These are phyloP conservation scores for Lagorchestes hirsutus DNA, from an alignment of 2,797 vertebrate species.

Conservation along the genomic window DNA sequence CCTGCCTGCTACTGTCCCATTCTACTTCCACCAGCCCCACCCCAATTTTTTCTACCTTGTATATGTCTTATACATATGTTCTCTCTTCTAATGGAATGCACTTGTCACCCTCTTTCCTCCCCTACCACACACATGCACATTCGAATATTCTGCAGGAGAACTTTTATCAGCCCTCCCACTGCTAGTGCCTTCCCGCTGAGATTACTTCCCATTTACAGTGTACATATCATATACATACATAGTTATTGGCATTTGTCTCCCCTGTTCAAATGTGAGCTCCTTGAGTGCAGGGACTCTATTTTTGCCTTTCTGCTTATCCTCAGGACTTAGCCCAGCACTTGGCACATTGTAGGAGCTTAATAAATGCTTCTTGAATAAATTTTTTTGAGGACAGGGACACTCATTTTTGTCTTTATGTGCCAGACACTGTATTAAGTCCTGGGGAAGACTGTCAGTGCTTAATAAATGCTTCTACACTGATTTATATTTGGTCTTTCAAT, in stretches of 20 bases:
- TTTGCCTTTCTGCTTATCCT: not conserved
- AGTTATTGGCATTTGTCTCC: not conserved
- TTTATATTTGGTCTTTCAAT: no score
- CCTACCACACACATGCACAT: not conserved
- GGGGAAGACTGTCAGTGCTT: not conserved
- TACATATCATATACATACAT: not conserved
- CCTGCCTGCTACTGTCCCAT: not conserved
- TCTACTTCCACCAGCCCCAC: not conserved
- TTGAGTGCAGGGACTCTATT: not conserved
- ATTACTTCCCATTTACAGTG: not conserved
- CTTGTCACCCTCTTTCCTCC: not conserved
- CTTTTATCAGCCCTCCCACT: no score
- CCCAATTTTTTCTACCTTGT: not conserved
- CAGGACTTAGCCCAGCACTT: not conserved
- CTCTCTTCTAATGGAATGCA: not conserved
- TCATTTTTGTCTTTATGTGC: not conserved
- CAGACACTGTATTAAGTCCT: not conserved
- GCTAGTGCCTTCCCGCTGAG: not conserved
- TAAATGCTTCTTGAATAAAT: not conserved
- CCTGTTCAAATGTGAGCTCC: not conserved
- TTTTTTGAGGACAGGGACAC: not conserved
- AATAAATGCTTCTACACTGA: not conserved
- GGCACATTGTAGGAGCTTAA: not conserved
- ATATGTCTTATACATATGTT: not conserved
- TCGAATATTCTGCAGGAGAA: not conserved